These are phyloP conservation scores for Saguinus midas DNA, from an alignment of 2,113 vertebrate genomes.

Conservation along the genomic window DNA sequence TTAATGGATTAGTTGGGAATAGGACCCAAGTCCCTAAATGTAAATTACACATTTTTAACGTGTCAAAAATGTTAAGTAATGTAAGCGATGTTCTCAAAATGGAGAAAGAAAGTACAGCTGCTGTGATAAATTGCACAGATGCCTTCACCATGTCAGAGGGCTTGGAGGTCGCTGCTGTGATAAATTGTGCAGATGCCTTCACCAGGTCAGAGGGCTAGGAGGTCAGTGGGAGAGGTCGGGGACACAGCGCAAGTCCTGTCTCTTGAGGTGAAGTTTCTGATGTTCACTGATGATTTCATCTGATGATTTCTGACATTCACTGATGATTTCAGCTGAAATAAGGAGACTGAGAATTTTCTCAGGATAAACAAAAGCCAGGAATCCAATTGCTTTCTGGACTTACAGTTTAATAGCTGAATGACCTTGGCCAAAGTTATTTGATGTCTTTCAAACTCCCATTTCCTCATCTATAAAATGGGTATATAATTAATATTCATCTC, in stretches of 20 bases:
- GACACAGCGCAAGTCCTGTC: not conserved
- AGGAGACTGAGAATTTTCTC: not conserved
- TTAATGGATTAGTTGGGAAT: not conserved
- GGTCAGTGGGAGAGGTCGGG: not conserved
- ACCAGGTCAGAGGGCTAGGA: not conserved
- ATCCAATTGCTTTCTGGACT: not conserved
- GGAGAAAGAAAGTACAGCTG: not conserved
- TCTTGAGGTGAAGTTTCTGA: not conserved
- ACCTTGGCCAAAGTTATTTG: not conserved
- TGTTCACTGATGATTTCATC: not conserved
- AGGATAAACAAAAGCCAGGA: not conserved
- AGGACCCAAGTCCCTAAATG: not conserved
- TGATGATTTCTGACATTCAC: not conserved
- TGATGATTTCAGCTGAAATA: not conserved
- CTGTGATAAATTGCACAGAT: not conserved
- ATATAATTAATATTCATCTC: not conserved
- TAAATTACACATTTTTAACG: not conserved
- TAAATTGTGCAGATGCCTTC: not conserved
- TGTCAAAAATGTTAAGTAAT: not conserved
- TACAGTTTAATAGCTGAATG: not conserved
- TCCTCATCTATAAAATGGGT: not conserved
- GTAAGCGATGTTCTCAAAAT: not conserved
- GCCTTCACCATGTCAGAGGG: not conserved
- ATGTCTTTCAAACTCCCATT: constrained; percentile 4
- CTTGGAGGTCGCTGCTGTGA: not conserved